Evolutionary conservation across 2,888 invertebrate species (phyloP).

Genomic region (Lottia gigantea): DNA sequence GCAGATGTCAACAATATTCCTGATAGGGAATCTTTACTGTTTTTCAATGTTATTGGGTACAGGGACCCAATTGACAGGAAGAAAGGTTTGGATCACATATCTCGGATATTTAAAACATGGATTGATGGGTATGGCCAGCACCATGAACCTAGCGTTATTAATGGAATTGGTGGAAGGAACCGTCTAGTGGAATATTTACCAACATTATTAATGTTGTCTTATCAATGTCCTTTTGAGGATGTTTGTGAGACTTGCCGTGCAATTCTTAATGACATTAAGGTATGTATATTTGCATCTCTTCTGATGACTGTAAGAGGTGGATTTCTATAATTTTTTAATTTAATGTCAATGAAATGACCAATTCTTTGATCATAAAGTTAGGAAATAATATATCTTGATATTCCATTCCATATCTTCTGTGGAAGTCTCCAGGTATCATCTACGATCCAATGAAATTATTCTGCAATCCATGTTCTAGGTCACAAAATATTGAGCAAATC

Average conservation of each 20-base stretch:
- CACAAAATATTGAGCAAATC: too few relatives aligned
- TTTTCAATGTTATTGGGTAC: slow-evolving; percentile 34
- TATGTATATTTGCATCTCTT: slow-evolving; percentile 48
- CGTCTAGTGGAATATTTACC: slow-evolving; percentile 72
- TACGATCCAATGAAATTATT: too few relatives aligned
- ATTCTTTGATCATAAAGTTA: too few relatives aligned
- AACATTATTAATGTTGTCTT: slow-evolving; percentile 73
- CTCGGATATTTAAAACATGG: slow-evolving; percentile 38
- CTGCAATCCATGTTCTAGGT: too few relatives aligned
- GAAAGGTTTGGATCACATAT: slow-evolving; percentile 32
- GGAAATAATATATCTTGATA: too few relatives aligned
- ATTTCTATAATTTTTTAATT: too few relatives aligned
- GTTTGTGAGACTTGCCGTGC: slow-evolving; percentile 73
- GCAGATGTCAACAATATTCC: slow-evolving; percentile 25
- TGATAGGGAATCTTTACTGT: slow-evolving; percentile 36
- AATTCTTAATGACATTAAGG: slow-evolving; percentile 74
- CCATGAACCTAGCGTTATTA: slow-evolving; percentile 18
- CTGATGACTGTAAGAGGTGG: too few relatives aligned
- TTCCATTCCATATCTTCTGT: too few relatives aligned
- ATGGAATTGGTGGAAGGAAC: slow-evolving; percentile 64
- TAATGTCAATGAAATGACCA: too few relatives aligned
- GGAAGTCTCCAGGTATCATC: too few relatives aligned
- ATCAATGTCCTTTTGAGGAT: slow-evolving; percentile 74
- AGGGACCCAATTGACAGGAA: slow-evolving; percentile 31
- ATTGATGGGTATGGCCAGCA: slow-evolving; percentile 46